Evolutionary conservation across 2,113 vertebrate genomes (phyloP).

Genomic region (Tretioscincus oriximinensis): DNA sequence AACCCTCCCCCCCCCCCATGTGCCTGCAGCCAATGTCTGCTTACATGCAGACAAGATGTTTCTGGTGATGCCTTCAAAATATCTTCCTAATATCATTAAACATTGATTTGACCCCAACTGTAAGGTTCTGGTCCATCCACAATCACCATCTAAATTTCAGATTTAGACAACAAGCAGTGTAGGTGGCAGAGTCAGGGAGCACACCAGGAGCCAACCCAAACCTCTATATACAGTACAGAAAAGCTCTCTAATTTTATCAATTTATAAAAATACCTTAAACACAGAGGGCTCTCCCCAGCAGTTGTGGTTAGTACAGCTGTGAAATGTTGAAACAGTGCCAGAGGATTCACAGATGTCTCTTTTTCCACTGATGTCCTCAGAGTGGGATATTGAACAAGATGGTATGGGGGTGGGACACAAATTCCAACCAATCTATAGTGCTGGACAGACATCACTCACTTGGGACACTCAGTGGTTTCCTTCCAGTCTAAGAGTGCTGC

Average conservation of each 20-base stretch:
- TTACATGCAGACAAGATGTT: too few species aligned
- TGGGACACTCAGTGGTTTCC: slow-evolving; percentile 43
- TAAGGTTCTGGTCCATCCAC: slow-evolving; percentile 27
- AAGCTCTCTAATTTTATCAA: slow-evolving; percentile 37
- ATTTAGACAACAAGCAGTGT: slow-evolving; percentile 34
- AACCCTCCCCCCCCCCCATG: too few species aligned
- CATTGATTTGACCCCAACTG: slow-evolving; percentile 20
- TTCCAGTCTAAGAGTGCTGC: slow-evolving; percentile 32
- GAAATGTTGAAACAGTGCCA: slow-evolving; percentile 61
- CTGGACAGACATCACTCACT: slow-evolving; percentile 51
- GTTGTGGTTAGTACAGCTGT: slow-evolving; percentile 75
- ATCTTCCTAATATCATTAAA: slow-evolving; percentile 25
- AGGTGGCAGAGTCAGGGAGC: neutral
- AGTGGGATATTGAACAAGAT: slow-evolving; percentile 27
- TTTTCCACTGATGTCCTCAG: slow-evolving; percentile 60
- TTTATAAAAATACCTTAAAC: slow-evolving; percentile 59
- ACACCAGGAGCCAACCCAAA: neutral
- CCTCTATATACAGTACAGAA: slow-evolving; percentile 46
- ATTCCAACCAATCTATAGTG: slow-evolving; percentile 29
- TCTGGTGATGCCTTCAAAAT: slow-evolving; percentile 8
- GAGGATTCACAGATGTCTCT: slow-evolving; percentile 70
- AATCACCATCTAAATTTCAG: slow-evolving; percentile 50
- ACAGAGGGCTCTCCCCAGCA: slow-evolving; percentile 58
- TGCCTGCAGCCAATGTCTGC: too few species aligned
- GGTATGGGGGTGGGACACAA: slow-evolving; percentile 23